Conservation (phyloP, 2,113 vertebrate species). For the Asarcornis scutulata region DNA sequence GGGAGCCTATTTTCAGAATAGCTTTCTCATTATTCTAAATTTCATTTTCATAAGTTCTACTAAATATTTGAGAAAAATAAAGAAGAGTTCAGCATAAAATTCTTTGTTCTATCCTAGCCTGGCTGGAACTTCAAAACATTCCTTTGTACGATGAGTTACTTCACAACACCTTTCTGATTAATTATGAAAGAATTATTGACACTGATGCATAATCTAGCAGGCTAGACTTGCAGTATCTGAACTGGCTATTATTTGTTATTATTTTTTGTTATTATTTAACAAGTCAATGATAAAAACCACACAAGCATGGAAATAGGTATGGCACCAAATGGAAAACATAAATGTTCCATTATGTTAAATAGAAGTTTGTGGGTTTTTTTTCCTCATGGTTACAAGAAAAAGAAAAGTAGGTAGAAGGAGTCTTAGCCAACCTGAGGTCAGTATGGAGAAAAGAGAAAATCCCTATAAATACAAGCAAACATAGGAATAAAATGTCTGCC, state of each 20-base stretch:
- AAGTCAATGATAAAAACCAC: neutral
- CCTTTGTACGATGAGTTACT: neutral
- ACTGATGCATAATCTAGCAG: neutral
- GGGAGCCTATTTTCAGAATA: neutral
- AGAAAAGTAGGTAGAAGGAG: neutral
- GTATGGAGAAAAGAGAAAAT: neutral
- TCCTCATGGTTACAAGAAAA: neutral
- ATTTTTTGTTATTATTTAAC: too few relatives aligned
- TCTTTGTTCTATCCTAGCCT: neutral
- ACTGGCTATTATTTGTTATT: neutral
- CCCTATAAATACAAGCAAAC: neutral
- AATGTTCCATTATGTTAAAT: neutral
- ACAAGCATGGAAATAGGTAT: neutral
- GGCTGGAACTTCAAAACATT: neutral
- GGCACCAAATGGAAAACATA: neutral
- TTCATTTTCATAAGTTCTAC: neutral
- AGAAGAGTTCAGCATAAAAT: neutral
- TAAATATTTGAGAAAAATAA: neutral
- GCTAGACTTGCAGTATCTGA: neutral
- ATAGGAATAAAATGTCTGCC: neutral
- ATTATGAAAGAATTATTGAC: neutral
- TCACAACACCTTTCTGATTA: neutral
- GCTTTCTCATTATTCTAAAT: neutral
- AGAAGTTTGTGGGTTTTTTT: neutral
- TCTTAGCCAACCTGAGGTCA: neutral